Evolutionary conservation across 2,797 vertebrate genomes (phyloP).

Genomic region (Furcifer pardalis): DNA sequence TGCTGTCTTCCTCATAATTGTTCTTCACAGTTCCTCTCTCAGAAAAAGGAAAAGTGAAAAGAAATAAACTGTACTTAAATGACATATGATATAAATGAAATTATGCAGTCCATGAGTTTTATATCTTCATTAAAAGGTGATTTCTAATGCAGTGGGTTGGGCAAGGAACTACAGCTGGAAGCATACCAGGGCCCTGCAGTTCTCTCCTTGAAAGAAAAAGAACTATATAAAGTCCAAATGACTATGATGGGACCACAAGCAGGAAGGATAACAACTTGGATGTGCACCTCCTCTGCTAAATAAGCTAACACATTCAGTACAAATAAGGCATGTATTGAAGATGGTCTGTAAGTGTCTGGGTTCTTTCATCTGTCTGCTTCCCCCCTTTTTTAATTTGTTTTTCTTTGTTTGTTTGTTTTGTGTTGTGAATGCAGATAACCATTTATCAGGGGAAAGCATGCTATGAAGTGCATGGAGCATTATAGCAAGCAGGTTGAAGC

Average conservation of each 20-base stretch:
- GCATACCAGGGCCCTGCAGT: slow-evolving; percentile 79
- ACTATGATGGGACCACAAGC: background rate
- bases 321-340: background rate
- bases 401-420: slow-evolving; percentile 17
- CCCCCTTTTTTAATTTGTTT: background rate
- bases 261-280: slow-evolving; percentile 22
- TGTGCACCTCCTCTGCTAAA: background rate
- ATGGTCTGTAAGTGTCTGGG: slow-evolving; percentile 40
- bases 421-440: slow-evolving; percentile 18
- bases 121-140: slow-evolving; percentile 3
- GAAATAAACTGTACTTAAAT: background rate
- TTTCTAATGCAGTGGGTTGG: slow-evolving; percentile 73
- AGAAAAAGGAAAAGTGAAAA: background rate
- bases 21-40: background rate
- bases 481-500: background rate
- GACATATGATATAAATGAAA: background rate
- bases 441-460: slow-evolving; percentile 5
- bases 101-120: background rate
- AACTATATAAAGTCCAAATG: slow-evolving; percentile 6
- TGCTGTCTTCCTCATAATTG: background rate
- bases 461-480: background rate
- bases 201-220: slow-evolving; percentile 74
- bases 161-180: slow-evolving; percentile 75
- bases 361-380: slow-evolving; percentile 7
- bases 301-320: accelerated